These are phyloP conservation scores for Polietes domitor DNA, from an alignment of 2,888 invertebrate species.

Conservation along the genomic window DNA sequence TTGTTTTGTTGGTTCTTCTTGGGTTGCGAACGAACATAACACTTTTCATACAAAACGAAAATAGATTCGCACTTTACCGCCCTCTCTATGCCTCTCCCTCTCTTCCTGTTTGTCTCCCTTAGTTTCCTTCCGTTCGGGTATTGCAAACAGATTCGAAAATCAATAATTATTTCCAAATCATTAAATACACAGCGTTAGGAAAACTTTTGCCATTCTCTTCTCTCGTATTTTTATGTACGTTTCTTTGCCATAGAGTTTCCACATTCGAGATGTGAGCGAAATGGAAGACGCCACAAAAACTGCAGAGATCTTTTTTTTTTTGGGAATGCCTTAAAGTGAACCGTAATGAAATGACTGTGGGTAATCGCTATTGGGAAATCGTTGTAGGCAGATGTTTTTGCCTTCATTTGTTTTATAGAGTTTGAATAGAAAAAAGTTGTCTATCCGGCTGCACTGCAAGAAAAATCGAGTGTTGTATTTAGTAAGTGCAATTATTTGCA, in stretches of 20 bases:
- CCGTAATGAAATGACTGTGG: neutral
- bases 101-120: neutral
- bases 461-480: neutral
- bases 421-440: neutral
- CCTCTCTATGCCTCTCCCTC: neutral
- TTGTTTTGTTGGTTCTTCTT: neutral
- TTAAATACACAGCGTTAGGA: constrained; percentile 45
- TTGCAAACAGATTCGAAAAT: constrained; percentile 52
- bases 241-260: neutral
- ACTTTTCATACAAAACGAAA: constrained; percentile 19
- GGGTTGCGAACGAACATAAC: neutral
- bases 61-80: neutral
- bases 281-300: neutral
- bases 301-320: neutral
- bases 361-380: neutral
- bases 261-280: neutral
- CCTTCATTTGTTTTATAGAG: neutral
- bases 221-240: neutral
- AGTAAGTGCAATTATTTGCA: too few species aligned
- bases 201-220: constrained; percentile 3
- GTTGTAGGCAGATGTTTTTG: constrained; percentile 12
- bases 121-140: neutral
- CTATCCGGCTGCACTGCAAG: neutral
- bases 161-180: constrained; percentile 67
- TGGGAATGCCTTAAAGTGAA: neutral